Base-by-base conservation (phyloP, 2,888 invertebrate genomes). In the Gibbula magus region DNA sequence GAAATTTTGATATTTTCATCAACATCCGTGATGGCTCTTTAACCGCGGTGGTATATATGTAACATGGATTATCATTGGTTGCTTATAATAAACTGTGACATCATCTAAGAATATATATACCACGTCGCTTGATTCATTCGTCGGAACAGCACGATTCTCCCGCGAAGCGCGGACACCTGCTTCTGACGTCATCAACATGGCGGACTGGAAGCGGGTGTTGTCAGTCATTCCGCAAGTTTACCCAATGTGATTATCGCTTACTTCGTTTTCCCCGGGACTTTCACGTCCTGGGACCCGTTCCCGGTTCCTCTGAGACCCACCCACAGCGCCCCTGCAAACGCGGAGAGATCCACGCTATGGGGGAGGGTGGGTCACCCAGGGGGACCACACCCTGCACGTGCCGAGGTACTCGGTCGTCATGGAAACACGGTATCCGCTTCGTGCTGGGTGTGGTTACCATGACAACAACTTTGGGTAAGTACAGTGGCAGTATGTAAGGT, bases 361-460 rank as follows among this genome's bases (percentile, higher is more conserved):
- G 45, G 45, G 45, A 45, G 45, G 45, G 45, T 45, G 45, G 45
- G 5, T 10, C 45, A 45, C 45, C 13, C 70, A 70, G 35, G 39
- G 70, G 3, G 20, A 70, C 70, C 70, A 70, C 70, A 70, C 70
- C 70, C 32, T 20, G 39, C 32, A 70, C 70, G 35, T 35, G 39
- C 70, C 35, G 70, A 35, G n/a, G 32, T 35, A 32, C 35, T 35
- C 20, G 20, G 35, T 39, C 35, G 70, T 10, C 70, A 70, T 39
- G 39, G 35, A 32, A 35, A 70, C 39, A 32, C 10, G 35, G 70
- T 35, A 70, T 35, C 70, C 29, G 5, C 29, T n/a, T 18, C 53
- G 75, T 53, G 22, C 56, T 32, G 51, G 75, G 56, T 75, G 75
- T 54, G 75, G 75, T 75, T 53, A 16, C 35, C 75, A 8, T 70